Percentiles rank a stretch among this genome's conserved stretches.
phyloP scores from a whole-genome alignment of 1,140 invertebrate genomes.

The Leguminivora glycinivorella region DNA sequence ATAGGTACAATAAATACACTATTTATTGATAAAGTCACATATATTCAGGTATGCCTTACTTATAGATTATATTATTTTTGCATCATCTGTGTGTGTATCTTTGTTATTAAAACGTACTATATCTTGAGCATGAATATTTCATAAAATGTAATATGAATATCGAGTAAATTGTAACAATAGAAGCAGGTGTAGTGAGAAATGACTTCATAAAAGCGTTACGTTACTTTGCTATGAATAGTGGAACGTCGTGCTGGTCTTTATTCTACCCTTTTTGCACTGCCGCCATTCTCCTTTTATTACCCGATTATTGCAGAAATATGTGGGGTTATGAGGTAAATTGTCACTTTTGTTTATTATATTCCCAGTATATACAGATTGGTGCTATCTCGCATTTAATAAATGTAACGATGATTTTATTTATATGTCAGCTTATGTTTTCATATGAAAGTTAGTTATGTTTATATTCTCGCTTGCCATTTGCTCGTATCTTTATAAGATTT shows the following conservation, averaged over 20 bases:
- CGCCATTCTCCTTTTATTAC: constrained; percentile 16
- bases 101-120: not conserved
- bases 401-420: not conserved
- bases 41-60: too few relatives aligned
- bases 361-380: not conserved
- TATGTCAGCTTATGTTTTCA: not conserved
- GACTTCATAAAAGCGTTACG: constrained; percentile 18
- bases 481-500: too few relatives aligned
- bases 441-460: too few relatives aligned
- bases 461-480: too few relatives aligned
- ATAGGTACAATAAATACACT: too few relatives aligned
- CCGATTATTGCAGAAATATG: constrained; percentile 10
- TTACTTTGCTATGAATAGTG: constrained; percentile 17
- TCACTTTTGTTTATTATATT: not conserved
- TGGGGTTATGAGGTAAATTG: constrained; percentile 11
- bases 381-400: not conserved
- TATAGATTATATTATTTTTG: not conserved
- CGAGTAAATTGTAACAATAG: constrained; percentile 13
- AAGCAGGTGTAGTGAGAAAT: constrained; percentile 22
- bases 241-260: not conserved
- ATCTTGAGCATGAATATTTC: constrained; percentile 16
- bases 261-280: constrained; percentile 2
- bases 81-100: not conserved
- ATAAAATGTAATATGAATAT: constrained; percentile 39
- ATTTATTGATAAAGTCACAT: too few relatives aligned